Evolutionary conservation across 1,140 invertebrate genomes (phyloP).

Genomic region (Zaprionus vittiger): DNA sequence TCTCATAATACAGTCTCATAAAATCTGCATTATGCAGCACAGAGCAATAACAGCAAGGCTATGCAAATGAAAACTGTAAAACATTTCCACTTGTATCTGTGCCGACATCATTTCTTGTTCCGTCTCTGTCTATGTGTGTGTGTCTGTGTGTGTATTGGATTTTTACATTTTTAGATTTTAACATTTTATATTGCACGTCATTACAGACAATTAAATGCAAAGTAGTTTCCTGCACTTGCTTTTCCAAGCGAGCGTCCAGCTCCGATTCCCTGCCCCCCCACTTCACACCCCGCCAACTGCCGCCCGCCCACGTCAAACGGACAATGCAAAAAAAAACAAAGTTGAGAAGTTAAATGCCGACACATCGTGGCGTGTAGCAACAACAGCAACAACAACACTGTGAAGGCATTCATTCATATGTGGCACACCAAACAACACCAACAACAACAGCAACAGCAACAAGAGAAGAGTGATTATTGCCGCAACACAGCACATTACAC

Average conservation of each 20-base stretch:
- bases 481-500: slow-evolving; percentile 83
- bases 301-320: slow-evolving; percentile 67
- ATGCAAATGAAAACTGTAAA: slow-evolving; percentile 47
- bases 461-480: slow-evolving; percentile 73
- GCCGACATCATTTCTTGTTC: slow-evolving; percentile 40
- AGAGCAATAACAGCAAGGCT: slow-evolving; percentile 26
- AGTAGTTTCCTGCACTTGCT: slow-evolving; percentile 84
- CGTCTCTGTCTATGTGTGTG: slow-evolving; percentile 9
- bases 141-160: slow-evolving; percentile 42
- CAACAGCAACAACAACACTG: slow-evolving; percentile 61
- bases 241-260: slow-evolving; percentile 55
- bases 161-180: slow-evolving; percentile 79
- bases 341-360: slow-evolving; percentile 82
- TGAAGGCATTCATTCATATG: slow-evolving; percentile 74
- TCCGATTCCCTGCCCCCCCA: slow-evolving; percentile 20
- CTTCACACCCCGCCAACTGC: neutral
- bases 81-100: slow-evolving; percentile 56
- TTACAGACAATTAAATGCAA: slow-evolving; percentile 85
- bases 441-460: slow-evolving; percentile 38
- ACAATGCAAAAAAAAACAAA: slow-evolving; percentile 61
- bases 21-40: slow-evolving; percentile 24
- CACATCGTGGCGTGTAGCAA: slow-evolving; percentile 76
- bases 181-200: slow-evolving; percentile 84
- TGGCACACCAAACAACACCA: slow-evolving; percentile 66
- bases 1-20: slow-evolving; percentile 15